phyloP scores from a whole-genome alignment of 2,888 invertebrate genomes.

The Sylvicola cinctus region DNA sequence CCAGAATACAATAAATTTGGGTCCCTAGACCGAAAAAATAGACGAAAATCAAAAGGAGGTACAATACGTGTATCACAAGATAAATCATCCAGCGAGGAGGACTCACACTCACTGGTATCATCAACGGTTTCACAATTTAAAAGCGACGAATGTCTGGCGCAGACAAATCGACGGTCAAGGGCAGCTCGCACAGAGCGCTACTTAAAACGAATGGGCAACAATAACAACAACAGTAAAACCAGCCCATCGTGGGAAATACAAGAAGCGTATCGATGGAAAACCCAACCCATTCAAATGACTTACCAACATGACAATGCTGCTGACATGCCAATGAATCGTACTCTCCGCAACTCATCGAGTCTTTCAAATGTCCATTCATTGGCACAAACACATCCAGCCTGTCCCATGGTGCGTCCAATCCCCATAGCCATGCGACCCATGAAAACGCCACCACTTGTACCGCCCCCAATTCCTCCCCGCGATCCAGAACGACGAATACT shows the following conservation, averaged over 20 bases:
- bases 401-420: neutral
- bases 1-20: slow-evolving; percentile 13
- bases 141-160: slow-evolving; percentile 45
- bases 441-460: slow-evolving; percentile 13
- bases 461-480: slow-evolving; percentile 63
- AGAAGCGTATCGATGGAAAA: slow-evolving; percentile 28
- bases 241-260: slow-evolving; percentile 19
- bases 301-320: slow-evolving; percentile 21
- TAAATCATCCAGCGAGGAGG: slow-evolving; percentile 20
- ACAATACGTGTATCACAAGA: slow-evolving; percentile 2
- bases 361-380: slow-evolving; percentile 13
- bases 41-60: slow-evolving; percentile 7
- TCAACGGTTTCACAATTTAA: slow-evolving; percentile 43
- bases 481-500: slow-evolving; percentile 41
- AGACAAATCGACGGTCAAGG: slow-evolving; percentile 40
- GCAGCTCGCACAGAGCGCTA: slow-evolving; percentile 63
- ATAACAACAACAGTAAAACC: slow-evolving; percentile 31
- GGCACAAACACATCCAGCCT: slow-evolving; percentile 3
- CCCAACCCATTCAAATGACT: slow-evolving; percentile 13
- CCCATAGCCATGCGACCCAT: neutral
- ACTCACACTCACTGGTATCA: slow-evolving; percentile 36
- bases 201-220: slow-evolving; percentile 49
- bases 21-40: slow-evolving; percentile 15
- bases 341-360: slow-evolving; percentile 14
- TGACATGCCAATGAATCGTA: slow-evolving; percentile 2